phyloP scores from a whole-genome alignment of 2,797 vertebrate genomes.

The Notoglanidium macrostoma region DNA sequence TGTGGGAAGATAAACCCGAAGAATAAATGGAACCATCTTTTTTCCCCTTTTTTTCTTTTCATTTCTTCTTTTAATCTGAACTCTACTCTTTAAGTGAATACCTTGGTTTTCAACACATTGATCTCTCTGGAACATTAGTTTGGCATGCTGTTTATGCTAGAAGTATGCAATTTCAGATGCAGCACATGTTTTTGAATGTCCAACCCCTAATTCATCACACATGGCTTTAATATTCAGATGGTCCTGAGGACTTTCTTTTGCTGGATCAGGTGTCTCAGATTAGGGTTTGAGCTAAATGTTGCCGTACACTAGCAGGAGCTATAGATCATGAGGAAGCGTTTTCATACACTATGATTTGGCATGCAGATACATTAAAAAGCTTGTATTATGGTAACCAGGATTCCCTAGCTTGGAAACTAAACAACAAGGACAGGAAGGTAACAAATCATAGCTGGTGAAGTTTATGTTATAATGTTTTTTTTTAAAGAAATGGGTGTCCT shows the following conservation, averaged over 20 bases:
- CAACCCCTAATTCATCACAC: constrained; percentile 30
- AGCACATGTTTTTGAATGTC: constrained; percentile 8
- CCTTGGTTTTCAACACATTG: not conserved
- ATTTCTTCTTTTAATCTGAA: not conserved
- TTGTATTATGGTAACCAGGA: not conserved
- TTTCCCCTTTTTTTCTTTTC: too few species aligned
- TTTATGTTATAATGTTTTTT: not conserved
- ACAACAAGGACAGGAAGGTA: not conserved
- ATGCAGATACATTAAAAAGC: not conserved
- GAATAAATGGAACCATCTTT: not conserved
- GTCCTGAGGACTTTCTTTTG: constrained; percentile 18
- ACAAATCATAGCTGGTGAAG: not conserved
- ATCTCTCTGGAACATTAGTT: not conserved
- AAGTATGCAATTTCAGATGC: not conserved
- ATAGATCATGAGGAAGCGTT: not conserved
- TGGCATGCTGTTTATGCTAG: not conserved
- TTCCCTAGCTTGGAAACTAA: constrained; percentile 2
- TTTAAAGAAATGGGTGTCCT: not conserved
- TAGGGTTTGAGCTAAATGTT: constrained; percentile 18
- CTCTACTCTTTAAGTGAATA: not conserved
- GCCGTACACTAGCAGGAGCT: not conserved
- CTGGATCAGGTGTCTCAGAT: constrained; percentile 26
- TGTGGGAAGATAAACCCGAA: not conserved
- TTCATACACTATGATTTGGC: not conserved
- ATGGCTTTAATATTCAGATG: constrained; percentile 25